Conservation (phyloP, 2,113 vertebrate species). For the Passer montanus region DNA sequence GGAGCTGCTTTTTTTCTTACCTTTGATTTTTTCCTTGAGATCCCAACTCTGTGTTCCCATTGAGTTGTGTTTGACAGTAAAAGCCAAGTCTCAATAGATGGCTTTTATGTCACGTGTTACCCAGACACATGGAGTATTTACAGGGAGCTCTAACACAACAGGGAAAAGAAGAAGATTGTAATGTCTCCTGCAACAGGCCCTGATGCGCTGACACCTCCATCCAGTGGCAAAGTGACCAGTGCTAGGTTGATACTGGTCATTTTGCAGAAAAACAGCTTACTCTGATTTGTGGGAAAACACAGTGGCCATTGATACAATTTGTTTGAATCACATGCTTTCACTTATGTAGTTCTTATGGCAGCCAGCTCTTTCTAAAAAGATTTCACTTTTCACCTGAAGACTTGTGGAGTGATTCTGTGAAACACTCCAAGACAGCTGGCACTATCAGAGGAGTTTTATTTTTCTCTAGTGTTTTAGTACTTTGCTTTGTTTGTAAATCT, state of each 20-base stretch:
- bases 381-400: neutral
- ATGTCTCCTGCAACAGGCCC: neutral
- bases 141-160: neutral
- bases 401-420: neutral
- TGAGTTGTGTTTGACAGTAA: neutral
- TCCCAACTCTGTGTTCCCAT: neutral
- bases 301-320: neutral
- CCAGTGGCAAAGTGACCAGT: neutral
- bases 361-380: neutral
- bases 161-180: neutral
- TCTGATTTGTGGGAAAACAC: neutral
- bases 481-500: neutral
- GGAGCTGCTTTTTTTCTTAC: neutral
- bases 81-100: neutral
- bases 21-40: neutral
- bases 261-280: neutral
- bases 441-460: neutral
- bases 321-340: neutral
- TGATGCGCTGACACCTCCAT: neutral
- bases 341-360: neutral
- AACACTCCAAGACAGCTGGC: neutral
- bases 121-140: neutral
- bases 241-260: neutral
- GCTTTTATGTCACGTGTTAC: neutral
- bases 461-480: neutral